A percentile compares a stretch with the other conserved stretches of the same genome.
Evolutionary conservation across 2,113 vertebrate genomes (phyloP).

Genomic region (Ariopsis seemanni): DNA sequence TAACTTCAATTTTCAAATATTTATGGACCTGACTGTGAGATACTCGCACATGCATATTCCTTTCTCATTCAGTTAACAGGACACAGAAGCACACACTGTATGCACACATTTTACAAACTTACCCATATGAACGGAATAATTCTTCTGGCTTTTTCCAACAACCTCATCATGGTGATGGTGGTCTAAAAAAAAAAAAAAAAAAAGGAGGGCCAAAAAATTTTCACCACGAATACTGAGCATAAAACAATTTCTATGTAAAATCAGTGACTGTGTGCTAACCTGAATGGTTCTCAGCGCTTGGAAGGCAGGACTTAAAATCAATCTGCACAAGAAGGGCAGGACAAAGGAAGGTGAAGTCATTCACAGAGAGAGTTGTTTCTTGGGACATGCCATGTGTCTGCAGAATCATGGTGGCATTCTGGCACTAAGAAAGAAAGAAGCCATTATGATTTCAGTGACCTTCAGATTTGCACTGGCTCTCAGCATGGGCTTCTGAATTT

Average conservation of each 20-base stretch:
- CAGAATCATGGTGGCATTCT: slow-evolving; percentile 84
- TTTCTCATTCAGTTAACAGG: not conserved
- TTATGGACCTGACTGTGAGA: not conserved
- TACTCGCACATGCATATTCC: not conserved
- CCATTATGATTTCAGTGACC: not conserved
- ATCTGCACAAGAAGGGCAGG: slow-evolving; percentile 94
- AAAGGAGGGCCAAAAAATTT: not conserved
- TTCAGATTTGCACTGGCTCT: not conserved
- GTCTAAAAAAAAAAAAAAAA: slow-evolving; percentile 37
- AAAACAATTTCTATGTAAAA: not conserved
- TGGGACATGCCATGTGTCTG: slow-evolving; percentile 83
- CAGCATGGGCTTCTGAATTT: not conserved
- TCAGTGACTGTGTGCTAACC: slow-evolving; percentile 6
- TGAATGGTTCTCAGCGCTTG: slow-evolving; percentile 67
- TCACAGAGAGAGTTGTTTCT: slow-evolving; percentile 71
- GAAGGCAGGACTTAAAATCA: slow-evolving; percentile 81
- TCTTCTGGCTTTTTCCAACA: slow-evolving; percentile 69
- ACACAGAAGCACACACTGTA: not conserved
- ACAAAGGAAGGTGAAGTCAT: slow-evolving; percentile 88
- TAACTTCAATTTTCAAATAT: not conserved
- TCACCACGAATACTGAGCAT: not conserved
- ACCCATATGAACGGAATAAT: slow-evolving; percentile 78
- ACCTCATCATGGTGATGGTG: slow-evolving; percentile 51
- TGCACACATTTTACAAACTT: slow-evolving; percentile 14
- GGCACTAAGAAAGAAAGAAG: slow-evolving; percentile 75